Percentiles rank a stretch among this genome's conserved stretches.
Conservation (phyloP, 1,140 invertebrate genomes). For the Ylistrum balloti region DNA sequence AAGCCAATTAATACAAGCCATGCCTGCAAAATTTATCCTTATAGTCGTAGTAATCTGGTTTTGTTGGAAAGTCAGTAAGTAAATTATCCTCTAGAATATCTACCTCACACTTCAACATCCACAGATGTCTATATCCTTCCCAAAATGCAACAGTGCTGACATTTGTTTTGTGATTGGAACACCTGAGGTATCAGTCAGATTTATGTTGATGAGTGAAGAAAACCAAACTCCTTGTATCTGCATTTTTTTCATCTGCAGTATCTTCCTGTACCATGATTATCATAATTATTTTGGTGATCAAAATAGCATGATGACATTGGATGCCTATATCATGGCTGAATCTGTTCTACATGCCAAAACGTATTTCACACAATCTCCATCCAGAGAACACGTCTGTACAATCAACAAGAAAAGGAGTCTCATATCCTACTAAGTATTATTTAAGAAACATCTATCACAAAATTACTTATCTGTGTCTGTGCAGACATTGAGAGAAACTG, state of each 20-base stretch:
- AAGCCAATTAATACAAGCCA: too few species aligned
- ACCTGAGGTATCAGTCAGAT: not conserved
- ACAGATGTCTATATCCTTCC: not conserved
- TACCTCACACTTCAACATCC: too few species aligned
- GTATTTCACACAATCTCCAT: not conserved
- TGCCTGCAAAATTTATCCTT: too few species aligned
- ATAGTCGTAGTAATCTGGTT: too few species aligned
- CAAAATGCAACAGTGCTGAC: not conserved
- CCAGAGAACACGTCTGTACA: not conserved
- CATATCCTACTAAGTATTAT: not conserved
- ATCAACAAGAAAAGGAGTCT: not conserved
- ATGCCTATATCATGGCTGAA: not conserved
- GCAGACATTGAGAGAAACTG: not conserved
- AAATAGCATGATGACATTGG: not conserved
- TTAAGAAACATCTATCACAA: not conserved
- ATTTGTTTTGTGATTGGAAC: not conserved
- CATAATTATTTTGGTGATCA: not conserved
- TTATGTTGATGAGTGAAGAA: not conserved
- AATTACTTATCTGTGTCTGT: not conserved
- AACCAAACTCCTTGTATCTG: not conserved
- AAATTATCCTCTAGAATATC: too few species aligned
- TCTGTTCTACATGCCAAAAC: not conserved
- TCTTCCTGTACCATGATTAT: not conserved
- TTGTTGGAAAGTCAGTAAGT: too few species aligned
- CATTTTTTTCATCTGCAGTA: not conserved